phyloP scores from a whole-genome alignment of 2,113 vertebrate species.

The Salvelinus namaycush region DNA sequence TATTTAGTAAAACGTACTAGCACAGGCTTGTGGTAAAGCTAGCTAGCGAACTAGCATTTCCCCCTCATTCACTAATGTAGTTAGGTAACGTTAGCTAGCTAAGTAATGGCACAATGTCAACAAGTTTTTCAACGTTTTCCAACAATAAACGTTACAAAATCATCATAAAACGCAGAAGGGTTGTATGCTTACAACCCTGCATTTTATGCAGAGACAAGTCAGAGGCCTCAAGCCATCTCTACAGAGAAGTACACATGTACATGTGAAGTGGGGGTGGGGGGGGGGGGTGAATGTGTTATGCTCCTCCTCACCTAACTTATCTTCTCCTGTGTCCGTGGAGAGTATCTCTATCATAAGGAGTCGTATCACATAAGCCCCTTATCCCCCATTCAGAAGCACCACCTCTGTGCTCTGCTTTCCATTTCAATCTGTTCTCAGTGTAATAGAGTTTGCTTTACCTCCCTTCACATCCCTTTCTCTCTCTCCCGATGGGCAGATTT shows the following conservation, averaged over 20 bases:
- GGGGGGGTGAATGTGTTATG: background rate
- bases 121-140: too few relatives aligned
- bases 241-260: background rate
- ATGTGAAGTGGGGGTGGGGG: background rate
- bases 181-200: too few relatives aligned
- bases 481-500: slow-evolving; percentile 41
- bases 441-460: slow-evolving; percentile 63
- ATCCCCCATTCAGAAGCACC: slow-evolving; percentile 40
- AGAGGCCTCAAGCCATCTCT: background rate
- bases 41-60: too few relatives aligned
- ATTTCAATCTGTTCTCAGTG: slow-evolving; percentile 56
- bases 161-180: too few relatives aligned
- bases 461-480: slow-evolving; percentile 36
- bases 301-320: background rate
- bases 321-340: background rate
- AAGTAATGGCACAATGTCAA: too few relatives aligned
- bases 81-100: too few relatives aligned
- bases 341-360: background rate
- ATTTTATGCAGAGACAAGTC: too few relatives aligned
- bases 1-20: too few relatives aligned
- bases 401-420: slow-evolving; percentile 32
- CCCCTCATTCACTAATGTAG: too few relatives aligned
- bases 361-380: slow-evolving; percentile 48
- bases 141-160: too few relatives aligned
- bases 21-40: too few relatives aligned